These are phyloP conservation scores for Opisthocomus hoazin DNA, from an alignment of 2,113 vertebrate genomes.

Conservation along the genomic window DNA sequence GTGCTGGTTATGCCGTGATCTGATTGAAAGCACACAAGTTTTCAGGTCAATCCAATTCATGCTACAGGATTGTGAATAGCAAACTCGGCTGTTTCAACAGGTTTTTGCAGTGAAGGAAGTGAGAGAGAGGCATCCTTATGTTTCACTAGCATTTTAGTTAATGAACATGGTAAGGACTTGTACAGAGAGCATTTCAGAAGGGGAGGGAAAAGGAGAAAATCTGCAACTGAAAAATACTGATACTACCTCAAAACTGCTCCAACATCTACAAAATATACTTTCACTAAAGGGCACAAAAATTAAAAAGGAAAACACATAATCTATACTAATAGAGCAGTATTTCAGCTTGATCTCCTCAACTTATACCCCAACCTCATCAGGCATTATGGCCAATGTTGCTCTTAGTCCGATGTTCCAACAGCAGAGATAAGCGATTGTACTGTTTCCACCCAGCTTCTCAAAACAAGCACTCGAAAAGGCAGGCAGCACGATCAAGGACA, in stretches of 20 bases:
- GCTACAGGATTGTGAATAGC: neutral
- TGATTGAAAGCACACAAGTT: neutral
- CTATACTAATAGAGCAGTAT: neutral
- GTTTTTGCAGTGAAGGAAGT: neutral
- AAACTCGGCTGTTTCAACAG: neutral
- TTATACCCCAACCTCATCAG: neutral
- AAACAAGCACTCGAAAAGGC: neutral
- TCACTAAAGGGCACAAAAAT: neutral
- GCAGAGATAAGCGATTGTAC: neutral
- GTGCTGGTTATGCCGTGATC: neutral
- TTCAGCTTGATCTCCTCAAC: neutral
- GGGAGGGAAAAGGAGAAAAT: neutral
- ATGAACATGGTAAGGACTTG: neutral
- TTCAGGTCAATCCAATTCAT: neutral
- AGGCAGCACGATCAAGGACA: neutral
- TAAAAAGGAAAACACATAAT: neutral
- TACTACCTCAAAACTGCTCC: neutral
- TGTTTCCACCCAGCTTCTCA: neutral
- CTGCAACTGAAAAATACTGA: neutral
- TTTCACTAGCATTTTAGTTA: neutral
- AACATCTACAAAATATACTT: neutral
- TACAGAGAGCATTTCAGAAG: neutral
- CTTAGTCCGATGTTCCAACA: neutral
- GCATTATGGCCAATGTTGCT: neutral
- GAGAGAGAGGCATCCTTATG: neutral